phyloP scores from a whole-genome alignment of 2,113 vertebrate species.

The Noctilio leporinus region DNA sequence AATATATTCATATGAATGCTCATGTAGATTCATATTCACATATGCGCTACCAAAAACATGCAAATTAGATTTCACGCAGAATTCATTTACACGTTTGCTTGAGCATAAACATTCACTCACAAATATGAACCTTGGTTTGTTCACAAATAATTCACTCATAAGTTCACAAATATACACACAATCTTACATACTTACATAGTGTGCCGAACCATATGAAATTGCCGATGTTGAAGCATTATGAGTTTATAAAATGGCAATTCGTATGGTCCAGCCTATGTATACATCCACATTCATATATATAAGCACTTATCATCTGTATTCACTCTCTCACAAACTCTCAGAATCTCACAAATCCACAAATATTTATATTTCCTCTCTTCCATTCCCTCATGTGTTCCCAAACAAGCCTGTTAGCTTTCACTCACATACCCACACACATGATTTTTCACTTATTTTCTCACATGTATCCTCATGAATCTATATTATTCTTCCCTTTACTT shows the following conservation, averaged over 20 bases:
- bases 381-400: not conserved
- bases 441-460: not conserved
- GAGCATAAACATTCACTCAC: not conserved
- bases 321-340: not conserved
- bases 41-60: not conserved
- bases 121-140: not conserved
- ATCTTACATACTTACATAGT: not conserved
- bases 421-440: not conserved
- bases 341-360: not conserved
- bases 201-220: not conserved
- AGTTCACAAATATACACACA: not conserved
- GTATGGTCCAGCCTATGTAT: not conserved
- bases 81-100: not conserved
- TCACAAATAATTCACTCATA: not conserved
- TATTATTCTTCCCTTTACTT: not conserved
- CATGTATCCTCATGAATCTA: not conserved
- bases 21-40: not conserved
- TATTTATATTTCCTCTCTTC: not conserved
- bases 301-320: not conserved
- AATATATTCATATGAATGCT: not conserved
- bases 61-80: not conserved
- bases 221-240: not conserved
- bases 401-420: not conserved
- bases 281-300: not conserved
- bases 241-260: not conserved